Conservation (phyloP, 2,113 vertebrate species). For the Telmatochromis brachygnathus region DNA sequence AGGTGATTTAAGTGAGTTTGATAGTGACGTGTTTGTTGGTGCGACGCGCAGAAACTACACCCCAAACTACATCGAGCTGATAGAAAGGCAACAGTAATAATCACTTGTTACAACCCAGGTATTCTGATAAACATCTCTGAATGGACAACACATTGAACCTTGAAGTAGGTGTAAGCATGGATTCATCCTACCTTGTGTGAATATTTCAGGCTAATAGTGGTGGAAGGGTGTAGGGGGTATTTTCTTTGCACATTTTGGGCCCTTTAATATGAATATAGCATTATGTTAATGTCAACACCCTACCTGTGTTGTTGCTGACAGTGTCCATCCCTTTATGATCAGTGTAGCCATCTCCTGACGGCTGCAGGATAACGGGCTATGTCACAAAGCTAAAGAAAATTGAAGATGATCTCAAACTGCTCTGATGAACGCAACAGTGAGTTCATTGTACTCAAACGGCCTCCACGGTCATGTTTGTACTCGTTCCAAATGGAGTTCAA, state of each 20-base stretch:
- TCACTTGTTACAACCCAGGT: not conserved
- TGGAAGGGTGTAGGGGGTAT: not conserved
- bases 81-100: not conserved
- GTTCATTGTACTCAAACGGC: not conserved
- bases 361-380: not conserved
- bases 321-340: not conserved
- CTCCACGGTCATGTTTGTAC: not conserved
- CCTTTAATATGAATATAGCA: fast-evolving
- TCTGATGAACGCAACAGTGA: not conserved
- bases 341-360: not conserved
- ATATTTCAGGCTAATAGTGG: not conserved
- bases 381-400: fast-evolving
- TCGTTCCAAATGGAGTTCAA: not conserved
- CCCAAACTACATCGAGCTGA: not conserved
- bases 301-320: not conserved
- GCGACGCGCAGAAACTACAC: not conserved
- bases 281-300: not conserved
- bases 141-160: not conserved
- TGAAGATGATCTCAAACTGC: not conserved
- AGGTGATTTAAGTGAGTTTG: not conserved
- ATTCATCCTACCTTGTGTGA: not conserved
- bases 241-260: not conserved
- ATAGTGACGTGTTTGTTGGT: not conserved
- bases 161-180: not conserved
- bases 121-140: not conserved